Evolutionary conservation across 2,888 invertebrate species (phyloP), one percentile per base, ranked within the genome.

Genomic region (Mimachlamys varia): DNA sequence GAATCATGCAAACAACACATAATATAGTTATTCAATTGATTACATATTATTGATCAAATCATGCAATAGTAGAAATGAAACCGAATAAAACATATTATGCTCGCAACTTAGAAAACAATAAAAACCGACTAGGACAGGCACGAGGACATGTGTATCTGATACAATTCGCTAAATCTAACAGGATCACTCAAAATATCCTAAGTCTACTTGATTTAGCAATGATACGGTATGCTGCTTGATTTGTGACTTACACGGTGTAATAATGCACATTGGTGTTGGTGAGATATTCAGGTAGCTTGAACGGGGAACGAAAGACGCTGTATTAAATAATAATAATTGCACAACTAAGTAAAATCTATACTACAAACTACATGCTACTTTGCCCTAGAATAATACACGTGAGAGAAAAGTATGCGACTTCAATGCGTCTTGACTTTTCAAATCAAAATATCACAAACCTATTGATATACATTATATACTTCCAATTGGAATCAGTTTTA

Each of bases 371-470:
- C 76, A 33, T 76, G 4, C 3, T 5, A 44, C 44, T 44, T 44
- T 3, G 44, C 44, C 44, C 44, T 44, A 3, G 3, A 44, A 44
- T 44, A 44, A 44, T 44, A 44, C 44, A 44, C 44, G 44, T 3
- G 44, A 7, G 44, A 44, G 76, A 76, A 76, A 76, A 76, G 76
- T 76, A 33, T 15, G 27, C 12, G 76, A 76, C 76, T 76, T 13
- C 15, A 76, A 76, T 27, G 76, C 27, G 76, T 76, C 76, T 33
- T 76, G 76, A 76, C 76, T 76, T 76, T 76, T 76, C 76, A 76
- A 76, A 76, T 33, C 7, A 76, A 76, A 76, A 76, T 76, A 76
- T 76, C 76, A 76, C 76, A 76, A 33, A 76, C 76, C 76, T 76
- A 76, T 76, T 76, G 2, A 12, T 27, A 76, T 76, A 33, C 5